These are phyloP conservation scores for Salmo trutta DNA, from an alignment of 2,797 vertebrate genomes.

Conservation along the genomic window DNA sequence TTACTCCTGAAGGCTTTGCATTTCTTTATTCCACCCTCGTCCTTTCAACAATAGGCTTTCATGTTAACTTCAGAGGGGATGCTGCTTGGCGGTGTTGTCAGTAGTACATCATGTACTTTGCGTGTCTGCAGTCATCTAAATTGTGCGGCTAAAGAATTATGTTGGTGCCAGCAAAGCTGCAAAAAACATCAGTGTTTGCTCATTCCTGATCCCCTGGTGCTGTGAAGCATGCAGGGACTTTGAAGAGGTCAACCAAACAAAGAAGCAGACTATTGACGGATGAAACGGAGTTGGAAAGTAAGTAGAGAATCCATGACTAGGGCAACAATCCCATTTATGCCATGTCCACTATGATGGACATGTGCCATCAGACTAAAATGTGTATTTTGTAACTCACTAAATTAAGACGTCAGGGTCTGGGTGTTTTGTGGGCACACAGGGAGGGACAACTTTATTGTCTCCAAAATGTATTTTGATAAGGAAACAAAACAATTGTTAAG, in stretches of 20 bases:
- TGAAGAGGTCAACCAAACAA: slow-evolving; percentile 62
- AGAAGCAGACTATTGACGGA: slow-evolving; percentile 24
- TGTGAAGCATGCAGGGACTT: slow-evolving; percentile 43
- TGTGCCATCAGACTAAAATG: neutral
- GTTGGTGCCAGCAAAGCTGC: slow-evolving; percentile 40
- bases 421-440: neutral
- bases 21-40: slow-evolving; percentile 41
- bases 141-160: slow-evolving; percentile 54
- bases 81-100: slow-evolving; percentile 43
- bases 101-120: slow-evolving; percentile 43
- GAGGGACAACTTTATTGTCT: neutral
- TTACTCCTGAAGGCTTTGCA: slow-evolving; percentile 36
- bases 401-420: neutral
- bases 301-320: slow-evolving; percentile 53
- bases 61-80: slow-evolving; percentile 33
- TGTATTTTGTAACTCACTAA: neutral
- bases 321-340: slow-evolving; percentile 59
- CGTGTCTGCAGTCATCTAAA: slow-evolving; percentile 51
- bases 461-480: too few relatives aligned
- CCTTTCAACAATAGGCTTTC: slow-evolving; percentile 48
- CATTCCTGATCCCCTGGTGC: slow-evolving; percentile 59
- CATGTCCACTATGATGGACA: slow-evolving; percentile 40
- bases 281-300: slow-evolving; percentile 33
- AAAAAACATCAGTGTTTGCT: slow-evolving; percentile 66
- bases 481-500: too few relatives aligned